Evolutionary conservation across 2,888 invertebrate genomes (phyloP), one percentile per base, ranked within the genome.

Genomic region (Nephrotoma flavescens): DNA sequence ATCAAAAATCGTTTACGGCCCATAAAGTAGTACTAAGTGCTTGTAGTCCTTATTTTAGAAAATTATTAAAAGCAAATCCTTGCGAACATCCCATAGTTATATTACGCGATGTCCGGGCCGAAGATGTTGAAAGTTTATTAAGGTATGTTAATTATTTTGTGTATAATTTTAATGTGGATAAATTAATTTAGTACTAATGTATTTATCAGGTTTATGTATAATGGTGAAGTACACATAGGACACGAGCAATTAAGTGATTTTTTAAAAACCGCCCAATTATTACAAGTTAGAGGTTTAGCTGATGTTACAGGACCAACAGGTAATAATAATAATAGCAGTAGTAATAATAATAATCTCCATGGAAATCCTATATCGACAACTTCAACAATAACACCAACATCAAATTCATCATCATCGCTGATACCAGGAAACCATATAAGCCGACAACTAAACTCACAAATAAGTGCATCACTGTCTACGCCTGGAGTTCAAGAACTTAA

Each of bases 21-120:
- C 97, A 97, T 93, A 97, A 97, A 94, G 94, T 95, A 89, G 97
- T 98, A 89, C 93, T 98, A 88, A 97, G 97, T 88, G 97, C 97
- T 88, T 97, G 97, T 93, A 97, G 97, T 92, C 97, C 97, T 85
- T 97, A 97, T 92, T 97, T 97, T 93, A 94, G 96, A 90, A 94
- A 95, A 90, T 93, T 97, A 89, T 93, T 97, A 90, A 97, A 97
- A 92, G 96, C 96, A 87, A 97, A 97, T 92, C 97, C 97, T 88
- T 97, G 97, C 92, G 96, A 96, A 91, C 97, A 97, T 92, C 97
- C 97, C 85, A 97, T 97, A 89, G 96, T 97, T 88, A 97, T 97
- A 90, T 93, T 97, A 88, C 94, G 96, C 90, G 97, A 97, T 91
- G 96, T 97, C 41, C 95, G 96, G 90, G 95, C 96, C 89, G 95